Base-by-base conservation (phyloP, 1,140 invertebrate species). In the Neomicropteryx cornuta region DNA sequence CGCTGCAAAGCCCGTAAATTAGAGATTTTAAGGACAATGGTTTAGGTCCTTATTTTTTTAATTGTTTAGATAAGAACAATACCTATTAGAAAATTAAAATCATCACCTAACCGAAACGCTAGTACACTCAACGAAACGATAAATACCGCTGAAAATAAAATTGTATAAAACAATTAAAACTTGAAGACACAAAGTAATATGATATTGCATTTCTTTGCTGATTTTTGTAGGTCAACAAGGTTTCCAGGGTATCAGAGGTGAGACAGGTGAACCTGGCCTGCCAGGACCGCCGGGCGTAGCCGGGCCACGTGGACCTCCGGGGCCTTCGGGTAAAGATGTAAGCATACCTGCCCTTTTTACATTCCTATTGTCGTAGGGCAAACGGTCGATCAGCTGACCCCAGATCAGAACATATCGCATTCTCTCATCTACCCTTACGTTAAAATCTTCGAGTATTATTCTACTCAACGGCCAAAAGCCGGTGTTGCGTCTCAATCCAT, bases 291-390 rank as follows among this genome's bases (percentile, higher is more conserved):
- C 62, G 24, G 84, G 84, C 17, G 56, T 72, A 13, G 52, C 71
- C 5, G 85, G 85, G 4, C 60, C 75, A 27, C 57, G 73, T 36
- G 86, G 84, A 40, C 60, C 79, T 8, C 72, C 76, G 23, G 84
- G 85, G 37, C 49, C 74, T 32, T 71, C 81, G 3, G 84, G 84
- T 48, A 87, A 87, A 71, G 83, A 88, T 60, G 83, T 85, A 68
- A 70, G 59, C 54, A 39, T 35, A n/a, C n/a, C 19, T n/a, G 17
- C 28, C 13, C 22, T 17, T 33, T 27, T 31, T 21, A 1, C n/a
- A 23, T 31, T 28, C n/a, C n/a, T n/a, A n/a, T n/a, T n/a, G n/a
- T n/a, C n/a, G n/a, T n/a, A n/a, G n/a, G n/a, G n/a, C n/a, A n/a
- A n/a, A n/a, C n/a, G n/a, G n/a, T n/a, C n/a, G 47, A 33, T 38